Base-by-base conservation (phyloP, 2,113 vertebrate species). In the Pimephales promelas region DNA sequence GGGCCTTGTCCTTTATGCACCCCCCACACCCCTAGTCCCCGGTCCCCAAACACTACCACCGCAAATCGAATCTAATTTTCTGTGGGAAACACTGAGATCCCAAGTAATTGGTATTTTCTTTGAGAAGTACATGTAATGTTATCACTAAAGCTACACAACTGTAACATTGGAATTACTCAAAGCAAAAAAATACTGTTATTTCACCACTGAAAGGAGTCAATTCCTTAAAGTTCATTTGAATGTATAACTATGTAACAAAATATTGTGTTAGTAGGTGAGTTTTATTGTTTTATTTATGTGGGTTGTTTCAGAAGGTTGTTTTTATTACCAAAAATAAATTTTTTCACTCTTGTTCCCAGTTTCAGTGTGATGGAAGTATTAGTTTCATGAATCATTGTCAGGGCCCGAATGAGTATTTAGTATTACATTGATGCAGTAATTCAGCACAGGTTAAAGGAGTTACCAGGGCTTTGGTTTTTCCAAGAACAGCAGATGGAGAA, bases 381-480 rank as follows among this genome's bases (percentile, higher is more conserved):
- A 49, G 45, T 54, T 1, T 74, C 34, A 72, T 80, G 77, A 43
- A 54, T 80, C 77, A 64, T 36, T 47, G 26, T 73, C 68, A 24
- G 43, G 11, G 34, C 34, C 57, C 28, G 36, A 62, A 61, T 22
- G 14, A 81, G 9, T 31, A 10, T 81, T 81, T 73, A 81, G 16
- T 20, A 34, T 20, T 34, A 24, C 78, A 81, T 22, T 52, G 28
- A 45, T 61, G 66, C 56, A 52, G 20, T 22, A 47, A 49, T 24
- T 36, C 18, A 43, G 36, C 8, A 45, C 26, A 11, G 13, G 34
- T 36, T 73, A 34, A 36, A 81, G 62, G 13, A 26, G n/a, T 40
- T 24, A n/a, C 0, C 3, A 45, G 34, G n/a, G 20, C 68, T 43
- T 28, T 5, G 14, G 54, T 43, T 26, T 24, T 45, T 24, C 11